Base-by-base conservation (phyloP, 2,888 invertebrate genomes). In the Torymus auratus region DNA sequence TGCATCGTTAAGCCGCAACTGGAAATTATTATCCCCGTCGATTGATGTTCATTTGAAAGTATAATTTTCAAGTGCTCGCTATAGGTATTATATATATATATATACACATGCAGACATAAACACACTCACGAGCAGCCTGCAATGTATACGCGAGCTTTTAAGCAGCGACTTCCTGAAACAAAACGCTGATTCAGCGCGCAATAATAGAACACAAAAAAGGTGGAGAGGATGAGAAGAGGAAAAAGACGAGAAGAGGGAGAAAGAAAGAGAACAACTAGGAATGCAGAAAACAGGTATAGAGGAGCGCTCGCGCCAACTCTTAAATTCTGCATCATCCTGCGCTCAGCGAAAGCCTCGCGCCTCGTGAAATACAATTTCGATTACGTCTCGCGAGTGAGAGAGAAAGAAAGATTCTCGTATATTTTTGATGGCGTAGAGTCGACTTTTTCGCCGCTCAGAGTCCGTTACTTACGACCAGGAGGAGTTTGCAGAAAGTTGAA, bases 151-250 rank as follows among this genome's bases (percentile, higher is more conserved):
- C 12, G n/a, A 17, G n/a, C 68, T 75, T 61, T 77, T 67, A 68
- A 56, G 56, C 17, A 55, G 15, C 23, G 64, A 79, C 74, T 75
- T 80, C 74, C 75, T 80, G 65, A 69, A 80, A 65, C 58, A 74
- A 69, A 69, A 69, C 70, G 64, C 74, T 75, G 80, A 80, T 80
- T 80, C 80, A 80, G 69, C 71, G 65, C 50, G 55, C 69, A 67
- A 68, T 80, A 70, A 75, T 70, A 70, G 65, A 74, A 69, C 15
- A 13, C 62, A 20, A 53, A 20, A 15, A 60, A 52, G 52, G 15
- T 5, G 41, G 41, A 41, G 28, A 4, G 41, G 41, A 28, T 5
- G 7, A 41, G 41, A 67, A 53, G 20, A 61, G 41, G 68, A 67
- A 14, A 52, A 53, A 60, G 20, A n/a, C 67, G 17, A 52, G 4